phyloP scores from a whole-genome alignment of 2,113 vertebrate genomes.

The Monarcha castaneiventris region DNA sequence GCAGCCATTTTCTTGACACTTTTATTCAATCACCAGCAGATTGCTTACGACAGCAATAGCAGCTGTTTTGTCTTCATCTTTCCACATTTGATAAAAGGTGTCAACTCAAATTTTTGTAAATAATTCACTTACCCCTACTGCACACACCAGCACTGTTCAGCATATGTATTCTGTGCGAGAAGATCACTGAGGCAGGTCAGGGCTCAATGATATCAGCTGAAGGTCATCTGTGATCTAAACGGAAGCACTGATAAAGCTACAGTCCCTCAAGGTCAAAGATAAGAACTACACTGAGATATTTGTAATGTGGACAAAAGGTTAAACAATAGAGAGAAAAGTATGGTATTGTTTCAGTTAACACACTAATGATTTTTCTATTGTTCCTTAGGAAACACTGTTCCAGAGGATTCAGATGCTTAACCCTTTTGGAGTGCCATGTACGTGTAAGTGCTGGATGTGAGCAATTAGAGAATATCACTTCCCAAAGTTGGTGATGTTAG shows the following conservation, averaged over 20 bases:
- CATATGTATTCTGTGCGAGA: conserved; percentile 93
- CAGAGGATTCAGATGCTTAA: conserved; percentile 26
- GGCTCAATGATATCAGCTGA: conserved; percentile 94
- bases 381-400: conserved; percentile 80
- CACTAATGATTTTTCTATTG: conserved; percentile 76
- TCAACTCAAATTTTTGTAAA: conserved; percentile 99
- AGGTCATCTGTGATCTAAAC: conserved; percentile 91
- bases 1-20: conserved; percentile 99
- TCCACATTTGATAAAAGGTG: conserved; percentile 99
- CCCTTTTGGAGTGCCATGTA: not conserved
- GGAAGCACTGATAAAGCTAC: conserved; percentile 84
- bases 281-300: conserved; percentile 85
- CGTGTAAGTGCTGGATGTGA: conserved; percentile 7
- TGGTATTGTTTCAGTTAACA: conserved; percentile 84
- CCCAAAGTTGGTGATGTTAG: conserved; percentile 35
- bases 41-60: conserved; percentile 99
- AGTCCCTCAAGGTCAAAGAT: conserved; percentile 95
- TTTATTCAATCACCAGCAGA: conserved; percentile 99
- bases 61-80: conserved; percentile 99
- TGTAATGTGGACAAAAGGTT: conserved; percentile 85
- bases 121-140: conserved; percentile 99
- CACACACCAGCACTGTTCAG: conserved; percentile 87
- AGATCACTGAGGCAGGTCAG: conserved; percentile 94
- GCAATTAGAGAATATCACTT: conserved; percentile 45
- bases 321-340: conserved; percentile 81